Evolutionary conservation across 2,113 vertebrate species (phyloP).

Genomic region (Malurus melanocephalus): DNA sequence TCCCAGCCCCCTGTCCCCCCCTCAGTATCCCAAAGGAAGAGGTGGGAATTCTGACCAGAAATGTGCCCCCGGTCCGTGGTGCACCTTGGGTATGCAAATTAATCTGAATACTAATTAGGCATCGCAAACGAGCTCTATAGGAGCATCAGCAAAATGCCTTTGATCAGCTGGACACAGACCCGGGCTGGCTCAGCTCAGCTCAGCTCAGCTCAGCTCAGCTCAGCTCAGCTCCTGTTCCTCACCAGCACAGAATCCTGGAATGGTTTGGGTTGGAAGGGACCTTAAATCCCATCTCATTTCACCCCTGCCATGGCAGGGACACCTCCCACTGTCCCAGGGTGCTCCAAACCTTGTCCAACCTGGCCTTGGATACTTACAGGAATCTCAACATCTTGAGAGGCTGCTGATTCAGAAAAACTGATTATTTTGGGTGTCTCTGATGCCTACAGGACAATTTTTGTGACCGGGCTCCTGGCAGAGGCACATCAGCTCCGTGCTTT

Average conservation of each 20-base stretch:
- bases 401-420: not conserved
- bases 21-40: accelerated
- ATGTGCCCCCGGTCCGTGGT: accelerated
- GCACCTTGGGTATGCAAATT: not conserved
- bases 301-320: not conserved
- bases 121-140: accelerated
- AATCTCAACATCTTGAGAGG: not conserved
- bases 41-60: accelerated
- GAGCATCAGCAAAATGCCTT: accelerated
- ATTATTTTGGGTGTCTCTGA: not conserved
- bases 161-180: not conserved
- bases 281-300: not conserved
- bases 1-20: accelerated
- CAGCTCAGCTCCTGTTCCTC: not conserved
- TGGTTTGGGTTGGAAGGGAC: not conserved
- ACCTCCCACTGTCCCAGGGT: accelerated
- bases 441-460: not conserved
- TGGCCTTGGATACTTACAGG: not conserved
- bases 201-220: not conserved
- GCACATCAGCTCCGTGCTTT: not conserved
- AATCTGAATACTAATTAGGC: accelerated
- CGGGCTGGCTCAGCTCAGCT: not conserved
- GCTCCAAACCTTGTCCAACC: accelerated
- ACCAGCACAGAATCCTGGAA: accelerated
- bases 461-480: not conserved